Evolutionary conservation across 1,140 invertebrate species (phyloP), one percentile per base, ranked within the genome.

Genomic region (Aphelinus certus): DNA sequence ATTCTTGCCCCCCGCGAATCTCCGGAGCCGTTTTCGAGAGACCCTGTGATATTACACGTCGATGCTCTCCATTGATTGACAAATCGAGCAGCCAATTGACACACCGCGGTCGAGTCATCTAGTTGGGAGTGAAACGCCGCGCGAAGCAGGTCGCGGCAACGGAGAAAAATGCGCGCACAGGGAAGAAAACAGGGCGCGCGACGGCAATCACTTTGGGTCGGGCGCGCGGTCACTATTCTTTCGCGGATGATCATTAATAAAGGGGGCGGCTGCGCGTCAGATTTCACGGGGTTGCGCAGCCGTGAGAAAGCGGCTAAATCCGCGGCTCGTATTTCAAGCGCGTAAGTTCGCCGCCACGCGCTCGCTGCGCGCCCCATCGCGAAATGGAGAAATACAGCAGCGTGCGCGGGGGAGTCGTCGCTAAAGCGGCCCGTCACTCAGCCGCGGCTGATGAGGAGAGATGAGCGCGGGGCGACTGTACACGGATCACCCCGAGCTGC

Each of bases 161-260:
- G 26, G 26, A 26, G 26, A 26, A 26, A 26, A 26, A 26, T 3
- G 57, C 74, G 77, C 70, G 77, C 71, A 73, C 77, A 69, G 64
- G 78, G 76, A 80, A 78, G 78, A 71, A 62, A 53, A 58, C 26
- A 26, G 26, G 26, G 62, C 53, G 45, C 47, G 56, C 9, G 45
- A 60, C 55, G 7, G 26, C 26, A 26, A 26, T 26, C 26, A 26
- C 26, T 26, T 26, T 26, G 26, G 26, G 26, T 26, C 26, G 26
- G 26, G 26, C 26, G 26, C 26, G 62, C 42, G 63, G 64, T 73
- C 49, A 55, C 67, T 73, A 66, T 77, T 71, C 60, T 79, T 75
- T 72, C 57, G 64, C 71, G 65, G 66, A 72, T 64, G 68, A 75
- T 64, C 67, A 75, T 79, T 71, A 75, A 75, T 72, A 57, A 69